phyloP scores from a whole-genome alignment of 2,888 invertebrate genomes.

The Brassicogethes aeneus region DNA sequence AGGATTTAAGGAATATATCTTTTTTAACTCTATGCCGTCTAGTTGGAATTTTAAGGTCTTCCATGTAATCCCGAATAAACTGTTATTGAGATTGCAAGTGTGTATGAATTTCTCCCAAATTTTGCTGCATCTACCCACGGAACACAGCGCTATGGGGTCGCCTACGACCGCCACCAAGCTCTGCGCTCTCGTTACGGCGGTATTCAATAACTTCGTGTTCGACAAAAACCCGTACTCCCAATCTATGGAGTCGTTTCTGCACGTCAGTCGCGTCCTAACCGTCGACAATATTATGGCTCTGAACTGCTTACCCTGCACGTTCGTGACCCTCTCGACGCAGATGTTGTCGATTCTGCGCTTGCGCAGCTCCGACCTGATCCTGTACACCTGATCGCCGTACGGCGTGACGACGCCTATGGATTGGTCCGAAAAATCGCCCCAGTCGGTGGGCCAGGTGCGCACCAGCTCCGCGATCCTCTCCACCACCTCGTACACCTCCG shows the following conservation, averaged over 20 bases:
- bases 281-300: slow-evolving; percentile 74
- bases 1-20: slow-evolving; percentile 71
- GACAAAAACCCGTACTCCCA: slow-evolving; percentile 76
- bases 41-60: slow-evolving; percentile 56
- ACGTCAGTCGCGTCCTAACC: slow-evolving; percentile 65
- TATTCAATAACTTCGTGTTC: slow-evolving; percentile 72
- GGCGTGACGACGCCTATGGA: slow-evolving; percentile 80
- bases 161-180: slow-evolving; percentile 77
- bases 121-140: slow-evolving; percentile 70
- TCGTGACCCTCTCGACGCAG: slow-evolving; percentile 72
- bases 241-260: slow-evolving; percentile 43
- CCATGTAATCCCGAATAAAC: slow-evolving; percentile 66
- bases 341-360: slow-evolving; percentile 65
- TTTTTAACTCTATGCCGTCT: slow-evolving; percentile 65
- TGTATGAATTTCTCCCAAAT: slow-evolving; percentile 74
- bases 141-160: slow-evolving; percentile 73
- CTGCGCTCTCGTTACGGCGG: slow-evolving; percentile 74
- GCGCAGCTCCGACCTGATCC: slow-evolving; percentile 66
- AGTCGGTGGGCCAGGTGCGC: slow-evolving; percentile 63
- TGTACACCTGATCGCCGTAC: slow-evolving; percentile 70
- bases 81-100: slow-evolving; percentile 60
- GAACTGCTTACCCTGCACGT: slow-evolving; percentile 84
- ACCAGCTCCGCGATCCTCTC: slow-evolving; percentile 64
- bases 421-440: slow-evolving; percentile 66
- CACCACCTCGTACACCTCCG: slow-evolving; percentile 73